Base-by-base conservation (phyloP, 92 coral and sea anemone genomes). In the Meandrina meandrites region DNA sequence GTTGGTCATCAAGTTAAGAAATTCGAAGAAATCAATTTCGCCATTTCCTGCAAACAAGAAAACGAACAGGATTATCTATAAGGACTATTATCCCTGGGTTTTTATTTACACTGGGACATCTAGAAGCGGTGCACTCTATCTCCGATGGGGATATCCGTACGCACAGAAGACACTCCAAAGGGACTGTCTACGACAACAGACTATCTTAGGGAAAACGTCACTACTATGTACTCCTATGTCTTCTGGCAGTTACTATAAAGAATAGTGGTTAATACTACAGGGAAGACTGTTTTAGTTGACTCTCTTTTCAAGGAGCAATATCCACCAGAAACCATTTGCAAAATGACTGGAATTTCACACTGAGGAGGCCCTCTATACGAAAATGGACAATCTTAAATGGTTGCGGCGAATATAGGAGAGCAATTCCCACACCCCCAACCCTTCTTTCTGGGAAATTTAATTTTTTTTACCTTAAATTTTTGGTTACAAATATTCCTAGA, bases 1-100 rank as follows among this genome's bases (percentile, higher is more conserved):
- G 90, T 97, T 97, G 54, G 99, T 97, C 99, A 97, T 97, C 77
- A 97, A 91, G 86, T 92, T 95, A n/a, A 97, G 92, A 79, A 97
- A 97, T 83, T 97, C 99, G 15, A 42, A 75, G 76, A 97, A 97
- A 86, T 97, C 99, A 58, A 97, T 97, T 86, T 97, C 99, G 19
- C 99, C 99, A 81, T 97, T 95, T 54, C 99, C 99, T 97, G 53
- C 14, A 58, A 73, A n/a, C 8, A 32, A 56, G 32, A 17, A 54
- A 42, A 50, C 37, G 35, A 3, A 45, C 18, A 8, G 71, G 34
- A 66, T 66, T 66, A 66, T 28, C 17, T 27, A 1, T 13, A 54
- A 54, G 60, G 60, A 17, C 3, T 48, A 12, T 48, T 48, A 48
- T 48, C 53, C 12, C 53, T 48, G 53, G 53, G 53, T 8, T 48